phyloP scores from a whole-genome alignment of 1,140 invertebrate species.

The Lordiphosa stackelbergi region DNA sequence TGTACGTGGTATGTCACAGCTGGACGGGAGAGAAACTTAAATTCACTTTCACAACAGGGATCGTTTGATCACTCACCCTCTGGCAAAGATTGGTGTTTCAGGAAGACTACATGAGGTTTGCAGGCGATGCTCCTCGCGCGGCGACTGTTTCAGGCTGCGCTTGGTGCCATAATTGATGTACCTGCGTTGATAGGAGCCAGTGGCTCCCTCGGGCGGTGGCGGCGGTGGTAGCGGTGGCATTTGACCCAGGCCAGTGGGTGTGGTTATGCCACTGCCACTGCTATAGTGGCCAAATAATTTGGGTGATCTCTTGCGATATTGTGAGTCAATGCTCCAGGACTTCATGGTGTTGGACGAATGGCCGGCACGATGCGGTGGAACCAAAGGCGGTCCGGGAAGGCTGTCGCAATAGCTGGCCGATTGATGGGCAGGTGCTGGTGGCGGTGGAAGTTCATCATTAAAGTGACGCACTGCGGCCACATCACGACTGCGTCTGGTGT shows the following conservation, averaged over 20 bases:
- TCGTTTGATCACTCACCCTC: slow-evolving; percentile 78
- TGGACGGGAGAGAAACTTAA: slow-evolving; percentile 12
- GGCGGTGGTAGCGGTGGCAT: slow-evolving; percentile 77
- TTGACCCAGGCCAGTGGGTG: slow-evolving; percentile 77
- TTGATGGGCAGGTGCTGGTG: slow-evolving; percentile 59
- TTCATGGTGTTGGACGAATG: slow-evolving; percentile 84
- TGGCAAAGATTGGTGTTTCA: slow-evolving; percentile 89
- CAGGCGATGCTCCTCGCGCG: slow-evolving; percentile 80
- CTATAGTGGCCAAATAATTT: slow-evolving; percentile 63
- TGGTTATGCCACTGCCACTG: slow-evolving; percentile 75
- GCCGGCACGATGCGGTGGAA: slow-evolving; percentile 84
- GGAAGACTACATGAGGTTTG: slow-evolving; percentile 89
- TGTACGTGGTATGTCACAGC: slow-evolving; percentile 86
- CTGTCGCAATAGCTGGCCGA: slow-evolving; percentile 35
- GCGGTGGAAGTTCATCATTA: slow-evolving; percentile 61
- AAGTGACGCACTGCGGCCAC: slow-evolving; percentile 60
- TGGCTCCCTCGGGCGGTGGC: slow-evolving; percentile 42
- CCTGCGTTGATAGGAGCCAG: slow-evolving; percentile 78
- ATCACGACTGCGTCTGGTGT: slow-evolving; percentile 59
- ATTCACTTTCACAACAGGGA: not conserved
- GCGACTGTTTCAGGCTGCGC: slow-evolving; percentile 75
- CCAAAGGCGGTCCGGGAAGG: slow-evolving; percentile 78
- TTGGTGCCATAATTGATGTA: slow-evolving; percentile 74
- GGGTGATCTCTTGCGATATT: slow-evolving; percentile 81
- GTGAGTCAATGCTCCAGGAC: slow-evolving; percentile 88